Conservation (phyloP, 2,113 vertebrate genomes). For the Chaetorhynchus papuensis region DNA sequence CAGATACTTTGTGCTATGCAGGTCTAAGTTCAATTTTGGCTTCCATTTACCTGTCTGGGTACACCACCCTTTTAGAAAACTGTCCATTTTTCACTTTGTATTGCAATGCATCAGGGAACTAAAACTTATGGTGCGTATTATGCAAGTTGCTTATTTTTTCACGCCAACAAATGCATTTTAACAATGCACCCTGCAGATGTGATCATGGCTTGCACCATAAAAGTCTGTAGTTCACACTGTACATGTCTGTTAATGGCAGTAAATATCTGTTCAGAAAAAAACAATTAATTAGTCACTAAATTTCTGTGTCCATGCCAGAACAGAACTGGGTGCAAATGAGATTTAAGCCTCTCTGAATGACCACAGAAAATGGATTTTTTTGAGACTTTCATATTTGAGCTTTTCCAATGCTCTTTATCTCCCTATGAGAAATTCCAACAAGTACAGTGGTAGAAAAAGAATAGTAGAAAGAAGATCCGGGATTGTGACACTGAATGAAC, state of each 20-base stretch:
- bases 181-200: not conserved
- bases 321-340: not conserved
- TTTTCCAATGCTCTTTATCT: not conserved
- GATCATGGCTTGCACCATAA: not conserved
- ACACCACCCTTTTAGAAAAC: not conserved
- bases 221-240: not conserved
- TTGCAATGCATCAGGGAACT: not conserved
- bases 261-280: not conserved
- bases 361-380: not conserved
- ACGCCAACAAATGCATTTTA: not conserved
- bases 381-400: too few relatives aligned
- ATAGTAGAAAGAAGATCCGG: not conserved
- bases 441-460: not conserved
- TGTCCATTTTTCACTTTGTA: not conserved
- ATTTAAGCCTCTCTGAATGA: not conserved
- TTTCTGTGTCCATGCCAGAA: not conserved
- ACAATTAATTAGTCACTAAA: not conserved
- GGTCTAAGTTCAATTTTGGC: not conserved
- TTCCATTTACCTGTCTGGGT: not conserved
- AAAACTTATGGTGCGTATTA: not conserved
- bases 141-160: not conserved
- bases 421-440: not conserved
- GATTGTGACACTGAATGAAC: not conserved
- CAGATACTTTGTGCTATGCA: not conserved
- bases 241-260: not conserved